Percentiles rank a stretch among this genome's conserved stretches.
Conservation (phyloP, 2,113 vertebrate species). For the Ramphastos sulfuratus region DNA sequence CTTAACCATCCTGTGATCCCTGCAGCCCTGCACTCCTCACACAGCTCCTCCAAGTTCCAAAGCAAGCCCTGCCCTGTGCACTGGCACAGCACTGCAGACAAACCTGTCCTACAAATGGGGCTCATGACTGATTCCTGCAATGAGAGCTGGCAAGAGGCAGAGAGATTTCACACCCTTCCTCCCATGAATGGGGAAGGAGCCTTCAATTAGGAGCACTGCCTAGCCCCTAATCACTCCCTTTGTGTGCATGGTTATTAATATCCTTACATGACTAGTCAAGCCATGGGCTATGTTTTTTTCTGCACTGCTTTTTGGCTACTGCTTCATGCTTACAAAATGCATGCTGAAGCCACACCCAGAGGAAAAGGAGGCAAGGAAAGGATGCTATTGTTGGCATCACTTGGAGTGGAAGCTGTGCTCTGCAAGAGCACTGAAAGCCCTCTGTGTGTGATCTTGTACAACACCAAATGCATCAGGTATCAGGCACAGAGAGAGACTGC, state of each 20-base stretch:
- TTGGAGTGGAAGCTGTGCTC: neutral
- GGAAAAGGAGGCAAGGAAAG: neutral
- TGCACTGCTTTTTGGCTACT: neutral
- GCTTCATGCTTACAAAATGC: neutral
- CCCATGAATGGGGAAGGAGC: slow-evolving; percentile 15
- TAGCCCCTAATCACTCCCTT: slow-evolving; percentile 11
- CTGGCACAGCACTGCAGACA: neutral
- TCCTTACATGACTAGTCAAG: neutral
- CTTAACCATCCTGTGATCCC: neutral
- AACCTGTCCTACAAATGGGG: neutral
- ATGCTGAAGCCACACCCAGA: neutral
- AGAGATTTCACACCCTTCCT: slow-evolving; percentile 39
- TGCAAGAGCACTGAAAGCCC: neutral
- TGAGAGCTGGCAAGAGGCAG: neutral
- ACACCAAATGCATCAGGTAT: no score
- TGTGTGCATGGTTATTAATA: slow-evolving; percentile 39
- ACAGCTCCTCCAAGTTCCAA: neutral
- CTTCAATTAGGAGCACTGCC: slow-evolving; percentile 29
- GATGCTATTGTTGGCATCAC: neutral
- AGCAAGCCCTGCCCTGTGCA: neutral
- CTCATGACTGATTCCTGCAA: neutral
- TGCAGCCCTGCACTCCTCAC: neutral
- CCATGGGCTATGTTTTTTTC: slow-evolving; percentile 38
- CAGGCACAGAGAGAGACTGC: neutral
- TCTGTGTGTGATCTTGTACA: neutral